Evolutionary conservation across 2,113 vertebrate genomes (phyloP).

Genomic region (Origma solitaria): DNA sequence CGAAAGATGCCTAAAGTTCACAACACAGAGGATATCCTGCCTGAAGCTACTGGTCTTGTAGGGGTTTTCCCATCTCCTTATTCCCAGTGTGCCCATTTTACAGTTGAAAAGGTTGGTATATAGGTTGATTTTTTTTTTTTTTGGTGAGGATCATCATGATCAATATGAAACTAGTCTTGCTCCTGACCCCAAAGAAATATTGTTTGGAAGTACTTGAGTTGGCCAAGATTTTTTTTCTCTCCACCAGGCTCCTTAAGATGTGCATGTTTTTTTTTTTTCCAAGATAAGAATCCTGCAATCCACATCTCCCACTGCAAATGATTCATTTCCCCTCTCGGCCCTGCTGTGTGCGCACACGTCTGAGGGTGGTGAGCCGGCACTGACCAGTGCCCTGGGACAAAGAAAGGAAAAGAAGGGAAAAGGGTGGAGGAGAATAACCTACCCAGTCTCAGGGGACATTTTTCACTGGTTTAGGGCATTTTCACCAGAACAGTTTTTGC

Average conservation of each 20-base stretch:
- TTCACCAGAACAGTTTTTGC: not conserved
- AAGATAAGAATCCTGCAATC: conserved; percentile 7
- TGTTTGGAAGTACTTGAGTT: not conserved
- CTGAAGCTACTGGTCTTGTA: not conserved
- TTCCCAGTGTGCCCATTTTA: not conserved
- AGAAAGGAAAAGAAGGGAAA: conserved; percentile 5
- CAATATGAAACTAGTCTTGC: not conserved
- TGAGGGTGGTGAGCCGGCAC: not conserved
- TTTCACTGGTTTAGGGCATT: not conserved
- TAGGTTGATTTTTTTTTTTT: not conserved
- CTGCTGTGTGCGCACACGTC: fast-evolving
- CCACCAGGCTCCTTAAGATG: not conserved
- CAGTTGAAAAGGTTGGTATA: not conserved
- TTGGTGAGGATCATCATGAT: not conserved
- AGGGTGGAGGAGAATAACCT: not conserved
- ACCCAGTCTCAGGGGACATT: not conserved
- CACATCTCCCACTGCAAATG: not conserved
- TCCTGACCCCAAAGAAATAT: not conserved
- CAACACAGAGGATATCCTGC: not conserved
- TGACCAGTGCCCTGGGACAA: not conserved
- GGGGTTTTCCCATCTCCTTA: not conserved
- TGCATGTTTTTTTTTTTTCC: not conserved
- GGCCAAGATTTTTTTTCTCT: not conserved
- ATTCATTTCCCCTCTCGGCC: conserved; percentile 41
- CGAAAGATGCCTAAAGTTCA: not conserved